Evolutionary conservation across 2,888 invertebrate genomes (phyloP), one percentile per base, ranked within the genome.

Genomic region (Pammene aurita): DNA sequence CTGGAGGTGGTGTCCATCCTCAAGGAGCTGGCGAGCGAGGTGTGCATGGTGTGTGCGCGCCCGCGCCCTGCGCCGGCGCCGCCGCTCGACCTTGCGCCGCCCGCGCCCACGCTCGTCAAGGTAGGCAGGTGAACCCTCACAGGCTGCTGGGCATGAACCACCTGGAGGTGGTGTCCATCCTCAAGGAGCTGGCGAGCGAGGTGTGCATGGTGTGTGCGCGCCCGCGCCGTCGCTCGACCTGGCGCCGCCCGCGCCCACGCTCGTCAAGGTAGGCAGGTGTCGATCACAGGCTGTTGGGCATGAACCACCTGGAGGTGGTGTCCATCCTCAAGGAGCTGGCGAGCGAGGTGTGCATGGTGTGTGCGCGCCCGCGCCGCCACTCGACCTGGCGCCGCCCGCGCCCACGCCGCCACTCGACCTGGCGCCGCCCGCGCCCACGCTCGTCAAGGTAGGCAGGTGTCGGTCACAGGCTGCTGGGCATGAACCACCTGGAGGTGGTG

Each of bases 241-340:
- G 0, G 87, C 88, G 50, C 91, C 90, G 63, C 87, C 86, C 7
- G 79, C 85, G 9, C 84, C 87, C 55, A 91, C 92, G 0, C 86
- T 92, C 13, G 91, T 92, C 73, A 92, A 90, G 87, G 91, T 90
- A 75, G 5, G 18, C 7, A 11, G 0, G 2, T 52, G 35, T 5
- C 89, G 97, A 98, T 0, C 96, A 96, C 81, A 94, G 96, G 70
- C 88, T 98, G 63, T 93, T 97, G 70, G 98, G 97, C 56, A 96
- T 98, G 95, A 98, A 98, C 87, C 98, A 98, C 89, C 94, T 98
- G 79, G 98, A 98, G 84, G 98, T 99, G 73, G 98, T 98, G 72
- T 96, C 96, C 70, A 98, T 98, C 76, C 93, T 99, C 55, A 98
- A 98, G 91, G 98, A 98, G 84, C 90, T 98, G 76, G 98, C 98